Percentiles rank a stretch among this genome's conserved stretches.
These are phyloP conservation scores for Diarsia brunnea DNA, from an alignment of 2,888 invertebrate species.

Conservation along the genomic window DNA sequence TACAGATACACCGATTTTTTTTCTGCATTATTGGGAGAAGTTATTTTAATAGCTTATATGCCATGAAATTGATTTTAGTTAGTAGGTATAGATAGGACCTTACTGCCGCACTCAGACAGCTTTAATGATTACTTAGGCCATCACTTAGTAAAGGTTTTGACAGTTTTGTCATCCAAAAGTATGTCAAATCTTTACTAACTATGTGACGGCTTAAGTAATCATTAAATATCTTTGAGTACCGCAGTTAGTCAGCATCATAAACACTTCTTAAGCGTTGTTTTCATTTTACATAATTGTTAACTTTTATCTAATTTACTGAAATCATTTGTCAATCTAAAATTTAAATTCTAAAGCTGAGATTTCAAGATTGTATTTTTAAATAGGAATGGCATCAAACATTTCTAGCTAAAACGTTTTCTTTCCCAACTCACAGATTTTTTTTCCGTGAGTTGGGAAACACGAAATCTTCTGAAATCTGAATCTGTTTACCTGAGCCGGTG, in stretches of 20 bases:
- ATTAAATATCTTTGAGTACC: too few relatives aligned
- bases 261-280: neutral
- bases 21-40: neutral
- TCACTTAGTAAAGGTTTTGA: too few relatives aligned
- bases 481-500: conserved; percentile 84
- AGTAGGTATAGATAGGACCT: neutral
- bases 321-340: neutral
- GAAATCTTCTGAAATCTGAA: neutral
- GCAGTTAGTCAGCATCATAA: neutral
- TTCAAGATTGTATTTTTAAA: neutral
- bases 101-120: too few relatives aligned
- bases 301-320: conserved; percentile 1
- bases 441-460: neutral
- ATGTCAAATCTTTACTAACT: too few relatives aligned
- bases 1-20: neutral
- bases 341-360: neutral
- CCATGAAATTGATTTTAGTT: neutral
- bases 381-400: neutral
- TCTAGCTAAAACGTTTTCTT: neutral
- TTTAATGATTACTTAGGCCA: too few relatives aligned
- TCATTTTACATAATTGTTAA: neutral
- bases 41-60: neutral
- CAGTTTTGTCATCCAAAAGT: too few relatives aligned
- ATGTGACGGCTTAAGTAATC: too few relatives aligned
- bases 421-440: neutral